Conservation (phyloP, 2,797 vertebrate genomes). For the Melanotaenia maccullochi region DNA sequence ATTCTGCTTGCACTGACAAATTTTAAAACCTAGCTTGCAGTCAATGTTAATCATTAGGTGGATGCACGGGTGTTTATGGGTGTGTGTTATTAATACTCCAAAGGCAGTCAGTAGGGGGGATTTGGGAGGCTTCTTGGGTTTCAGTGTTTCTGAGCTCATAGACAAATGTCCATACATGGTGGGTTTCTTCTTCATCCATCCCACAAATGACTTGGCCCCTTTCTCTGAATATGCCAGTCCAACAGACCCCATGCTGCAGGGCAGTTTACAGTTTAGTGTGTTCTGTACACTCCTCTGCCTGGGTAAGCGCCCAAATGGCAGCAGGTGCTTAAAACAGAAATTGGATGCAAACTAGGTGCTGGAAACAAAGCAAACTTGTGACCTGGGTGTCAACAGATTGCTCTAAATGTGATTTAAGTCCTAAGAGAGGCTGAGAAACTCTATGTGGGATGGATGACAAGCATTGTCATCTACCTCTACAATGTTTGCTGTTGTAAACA, state of each 20-base stretch:
- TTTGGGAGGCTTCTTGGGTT: conserved; percentile 80
- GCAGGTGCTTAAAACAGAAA: conserved; percentile 11
- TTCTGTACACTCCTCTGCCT: conserved; percentile 37
- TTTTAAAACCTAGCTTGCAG: conserved; percentile 38
- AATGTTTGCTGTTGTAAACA: conserved; percentile 52
- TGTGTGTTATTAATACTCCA: conserved; percentile 80
- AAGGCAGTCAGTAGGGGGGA: conserved; percentile 71
- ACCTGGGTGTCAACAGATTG: conserved; percentile 41
- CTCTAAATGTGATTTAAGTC: conserved; percentile 40
- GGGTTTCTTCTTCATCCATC: conserved; percentile 63
- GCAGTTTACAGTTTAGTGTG: conserved; percentile 22
- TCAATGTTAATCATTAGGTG: conserved; percentile 71
- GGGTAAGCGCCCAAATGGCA: conserved; percentile 12
- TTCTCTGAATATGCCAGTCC: conserved; percentile 42
- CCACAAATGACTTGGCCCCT: conserved; percentile 66
- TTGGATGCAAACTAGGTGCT: conserved; percentile 23
- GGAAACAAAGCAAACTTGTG: conserved; percentile 39
- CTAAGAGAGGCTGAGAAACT: conserved; percentile 32
- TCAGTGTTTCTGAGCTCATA: conserved; percentile 77
- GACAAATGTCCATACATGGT: conserved; percentile 83
- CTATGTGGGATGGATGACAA: conserved; percentile 42
- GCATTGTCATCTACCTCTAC: conserved; percentile 46
- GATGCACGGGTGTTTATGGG: conserved; percentile 58
- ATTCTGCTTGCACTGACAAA: conserved; percentile 42
- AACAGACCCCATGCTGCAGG: conserved; percentile 36